phyloP scores from a whole-genome alignment of 2,113 vertebrate genomes.

The Rhagologus leucostigma region DNA sequence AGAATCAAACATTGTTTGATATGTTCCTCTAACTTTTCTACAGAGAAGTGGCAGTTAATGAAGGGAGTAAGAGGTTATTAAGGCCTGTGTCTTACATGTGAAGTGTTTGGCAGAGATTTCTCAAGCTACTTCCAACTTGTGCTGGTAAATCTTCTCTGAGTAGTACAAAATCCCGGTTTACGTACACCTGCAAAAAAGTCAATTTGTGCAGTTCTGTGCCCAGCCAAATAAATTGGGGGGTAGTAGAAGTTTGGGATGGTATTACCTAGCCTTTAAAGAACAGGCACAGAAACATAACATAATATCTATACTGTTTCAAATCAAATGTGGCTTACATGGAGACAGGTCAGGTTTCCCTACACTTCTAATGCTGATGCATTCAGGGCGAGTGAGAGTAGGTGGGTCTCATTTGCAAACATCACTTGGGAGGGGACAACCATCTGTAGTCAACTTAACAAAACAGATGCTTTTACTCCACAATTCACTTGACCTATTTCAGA shows the following conservation, averaged over 20 bases:
- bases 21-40: background rate
- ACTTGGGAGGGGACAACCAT: background rate
- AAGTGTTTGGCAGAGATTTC: background rate
- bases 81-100: background rate
- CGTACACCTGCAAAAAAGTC: background rate
- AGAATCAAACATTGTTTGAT: background rate
- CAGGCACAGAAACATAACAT: background rate
- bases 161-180: background rate
- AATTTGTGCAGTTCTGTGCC: background rate
- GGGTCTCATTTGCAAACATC: background rate
- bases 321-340: background rate
- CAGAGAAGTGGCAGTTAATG: background rate
- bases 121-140: background rate
- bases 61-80: background rate
- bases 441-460: background rate
- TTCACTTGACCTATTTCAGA: background rate
- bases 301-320: background rate
- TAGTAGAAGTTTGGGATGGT: accelerated
- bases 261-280: background rate
- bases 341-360: background rate
- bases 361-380: background rate
- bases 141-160: background rate
- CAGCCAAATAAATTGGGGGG: background rate
- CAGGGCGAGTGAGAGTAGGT: background rate
- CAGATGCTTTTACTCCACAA: background rate